These are phyloP conservation scores for Melieria crassipennis DNA, from an alignment of 2,888 invertebrate genomes.

Conservation along the genomic window DNA sequence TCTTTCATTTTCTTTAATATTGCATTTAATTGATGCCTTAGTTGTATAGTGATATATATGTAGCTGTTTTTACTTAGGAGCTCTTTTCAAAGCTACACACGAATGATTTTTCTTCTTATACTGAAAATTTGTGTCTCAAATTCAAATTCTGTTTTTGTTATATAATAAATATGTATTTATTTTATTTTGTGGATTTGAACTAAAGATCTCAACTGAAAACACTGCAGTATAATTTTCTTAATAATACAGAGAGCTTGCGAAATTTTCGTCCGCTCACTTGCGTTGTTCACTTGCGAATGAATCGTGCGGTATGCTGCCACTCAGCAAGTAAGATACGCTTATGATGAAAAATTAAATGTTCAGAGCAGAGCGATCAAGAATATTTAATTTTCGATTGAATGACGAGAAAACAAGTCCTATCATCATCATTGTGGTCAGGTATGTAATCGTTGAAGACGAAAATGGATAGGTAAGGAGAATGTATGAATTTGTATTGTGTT, in stretches of 20 bases:
- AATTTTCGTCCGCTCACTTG: conserved; percentile 60
- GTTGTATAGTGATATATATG: neutral
- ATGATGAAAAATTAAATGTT: too few species aligned
- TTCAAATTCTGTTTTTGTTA: conserved; percentile 8
- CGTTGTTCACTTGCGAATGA: conserved; percentile 64
- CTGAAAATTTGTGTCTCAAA: neutral
- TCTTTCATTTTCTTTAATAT: conserved; percentile 70
- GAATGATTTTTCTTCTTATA: neutral
- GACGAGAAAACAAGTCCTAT: too few species aligned
- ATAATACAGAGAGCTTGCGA: conserved; percentile 44
- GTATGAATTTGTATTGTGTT: too few species aligned
- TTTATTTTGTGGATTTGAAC: neutral
- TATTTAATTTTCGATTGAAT: too few species aligned
- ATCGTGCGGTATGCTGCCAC: conserved; percentile 51
- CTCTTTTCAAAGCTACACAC: neutral
- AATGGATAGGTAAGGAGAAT: too few species aligned
- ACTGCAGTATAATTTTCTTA: conserved; percentile 17
- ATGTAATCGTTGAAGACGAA: too few species aligned
- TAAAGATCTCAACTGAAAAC: conserved; percentile 1
- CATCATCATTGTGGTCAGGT: too few species aligned
- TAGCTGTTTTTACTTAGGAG: neutral
- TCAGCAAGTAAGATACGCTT: conserved; percentile 13
- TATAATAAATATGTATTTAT: neutral
- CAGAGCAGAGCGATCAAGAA: too few species aligned
- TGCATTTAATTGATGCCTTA: conserved; percentile 18